Evolutionary conservation across 2,888 invertebrate genomes (phyloP).

Genomic region (Coenonympha glycerion): DNA sequence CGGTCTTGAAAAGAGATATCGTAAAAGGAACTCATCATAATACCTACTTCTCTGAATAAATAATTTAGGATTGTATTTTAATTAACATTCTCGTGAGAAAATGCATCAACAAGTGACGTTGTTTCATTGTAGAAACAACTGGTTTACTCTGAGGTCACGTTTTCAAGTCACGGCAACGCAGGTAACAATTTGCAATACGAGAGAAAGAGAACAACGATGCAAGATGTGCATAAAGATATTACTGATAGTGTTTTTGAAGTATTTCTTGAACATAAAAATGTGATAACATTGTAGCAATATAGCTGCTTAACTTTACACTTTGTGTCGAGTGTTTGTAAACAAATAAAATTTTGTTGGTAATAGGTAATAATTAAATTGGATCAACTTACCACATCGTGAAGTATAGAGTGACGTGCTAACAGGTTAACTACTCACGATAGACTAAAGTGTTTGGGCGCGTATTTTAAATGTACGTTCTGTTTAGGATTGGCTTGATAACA

Average conservation of each 20-base stretch:
- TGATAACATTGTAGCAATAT: not conserved
- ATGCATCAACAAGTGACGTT: not conserved
- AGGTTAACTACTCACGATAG: conserved; percentile 21
- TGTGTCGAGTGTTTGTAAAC: not conserved
- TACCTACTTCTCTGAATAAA: too few relatives aligned
- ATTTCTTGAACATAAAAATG: not conserved
- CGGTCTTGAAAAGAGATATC: too few relatives aligned
- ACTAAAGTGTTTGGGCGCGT: conserved; percentile 21
- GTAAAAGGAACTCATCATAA: too few relatives aligned
- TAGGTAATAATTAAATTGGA: not conserved
- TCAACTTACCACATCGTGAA: conserved; percentile 24
- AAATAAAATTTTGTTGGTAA: not conserved
- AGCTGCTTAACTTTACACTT: not conserved
- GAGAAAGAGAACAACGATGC: conserved; percentile 17
- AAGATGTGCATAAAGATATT: not conserved
- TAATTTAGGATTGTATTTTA: too few relatives aligned
- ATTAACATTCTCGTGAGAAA: not conserved
- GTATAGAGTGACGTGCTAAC: conserved; percentile 20
- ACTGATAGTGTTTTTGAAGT: too few relatives aligned
- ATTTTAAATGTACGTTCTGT: conserved; percentile 14
- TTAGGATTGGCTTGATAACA: conserved; percentile 15
- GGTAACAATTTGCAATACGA: conserved; percentile 5
- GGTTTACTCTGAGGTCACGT: conserved; percentile 12
- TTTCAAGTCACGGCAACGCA: conserved; percentile 13
- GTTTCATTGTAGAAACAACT: conserved; percentile 1